Evolutionary conservation across 1,140 invertebrate species (phyloP).

Genomic region (Rhagoletis pomonella): DNA sequence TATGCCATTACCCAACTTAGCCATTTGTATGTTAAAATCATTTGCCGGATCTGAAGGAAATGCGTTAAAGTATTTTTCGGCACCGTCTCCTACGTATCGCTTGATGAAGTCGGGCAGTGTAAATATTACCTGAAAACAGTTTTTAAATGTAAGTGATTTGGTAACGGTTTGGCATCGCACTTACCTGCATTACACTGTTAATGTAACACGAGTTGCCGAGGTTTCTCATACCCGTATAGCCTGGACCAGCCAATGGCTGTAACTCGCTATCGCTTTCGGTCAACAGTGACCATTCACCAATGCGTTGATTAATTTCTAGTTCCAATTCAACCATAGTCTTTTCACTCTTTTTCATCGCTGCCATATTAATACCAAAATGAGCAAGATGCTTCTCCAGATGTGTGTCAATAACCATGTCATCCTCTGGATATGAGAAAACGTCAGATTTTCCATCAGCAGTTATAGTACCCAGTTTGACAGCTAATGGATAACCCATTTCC

Average conservation of each 20-base stretch:
- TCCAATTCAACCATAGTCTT: slow-evolving; percentile 99
- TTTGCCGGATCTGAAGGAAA: slow-evolving; percentile 84
- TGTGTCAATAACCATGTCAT: slow-evolving; percentile 98
- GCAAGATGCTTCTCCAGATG: slow-evolving; percentile 90
- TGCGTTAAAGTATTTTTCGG: slow-evolving; percentile 81
- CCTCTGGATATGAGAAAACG: slow-evolving; percentile 97
- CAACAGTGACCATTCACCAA: slow-evolving; percentile 94
- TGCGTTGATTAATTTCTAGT: slow-evolving; percentile 95
- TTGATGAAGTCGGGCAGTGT: slow-evolving; percentile 91
- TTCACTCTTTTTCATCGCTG: slow-evolving; percentile 96
- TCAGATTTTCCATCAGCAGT: slow-evolving; percentile 93
- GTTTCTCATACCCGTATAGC: slow-evolving; percentile 95
- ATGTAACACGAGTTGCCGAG: slow-evolving; percentile 99
- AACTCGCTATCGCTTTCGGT: slow-evolving; percentile 92
- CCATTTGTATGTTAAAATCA: slow-evolving; percentile 96
- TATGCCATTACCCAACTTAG: slow-evolving; percentile 91
- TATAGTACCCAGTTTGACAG: slow-evolving; percentile 98
- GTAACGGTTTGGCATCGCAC: not conserved
- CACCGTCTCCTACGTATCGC: slow-evolving; percentile 81
- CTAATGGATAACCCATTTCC: slow-evolving; percentile 88
- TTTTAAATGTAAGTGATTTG: too few relatives aligned
- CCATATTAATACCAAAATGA: slow-evolving; percentile 96
- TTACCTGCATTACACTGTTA: slow-evolving; percentile 91
- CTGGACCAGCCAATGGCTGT: slow-evolving; percentile 91
- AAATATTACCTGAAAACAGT: slow-evolving; percentile 85